These are phyloP conservation scores for Paratilapia polleni DNA, from an alignment of 2,113 vertebrate species.

Conservation along the genomic window DNA sequence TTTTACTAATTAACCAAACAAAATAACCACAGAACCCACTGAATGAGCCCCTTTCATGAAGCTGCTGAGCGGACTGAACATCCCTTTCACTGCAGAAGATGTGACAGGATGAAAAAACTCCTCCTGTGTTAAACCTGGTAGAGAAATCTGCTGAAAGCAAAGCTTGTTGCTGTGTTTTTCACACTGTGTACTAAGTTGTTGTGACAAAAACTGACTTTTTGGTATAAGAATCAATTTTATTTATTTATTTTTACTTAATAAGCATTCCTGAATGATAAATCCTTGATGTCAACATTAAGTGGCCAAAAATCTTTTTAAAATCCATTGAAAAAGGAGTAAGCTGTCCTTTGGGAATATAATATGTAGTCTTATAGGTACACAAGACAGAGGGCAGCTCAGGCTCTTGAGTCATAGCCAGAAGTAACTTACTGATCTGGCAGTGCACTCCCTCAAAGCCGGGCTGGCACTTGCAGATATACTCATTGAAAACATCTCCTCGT, in stretches of 20 bases:
- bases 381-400: not conserved
- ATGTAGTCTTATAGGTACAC: not conserved
- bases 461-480: slow-evolving; percentile 89
- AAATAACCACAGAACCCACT: slow-evolving; percentile 43
- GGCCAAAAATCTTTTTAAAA: not conserved
- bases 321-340: not conserved
- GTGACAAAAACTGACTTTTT: not conserved
- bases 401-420: not conserved
- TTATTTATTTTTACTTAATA: not conserved
- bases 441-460: slow-evolving; percentile 85
- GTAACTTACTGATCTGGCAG: slow-evolving; percentile 90
- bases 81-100: slow-evolving; percentile 28
- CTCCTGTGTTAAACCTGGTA: not conserved
- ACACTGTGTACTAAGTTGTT: not conserved
- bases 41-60: slow-evolving; percentile 72
- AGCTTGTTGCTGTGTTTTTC: not conserved
- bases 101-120: slow-evolving; percentile 28
- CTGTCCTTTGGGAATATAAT: not conserved
- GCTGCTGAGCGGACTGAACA: slow-evolving; percentile 34
- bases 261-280: not conserved
- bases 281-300: not conserved
- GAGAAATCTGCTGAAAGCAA: slow-evolving; percentile 11
- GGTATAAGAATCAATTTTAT: not conserved
- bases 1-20: slow-evolving; percentile 63
- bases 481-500: slow-evolving; percentile 88